These are phyloP conservation scores for Prenolepis imparis DNA, from an alignment of 2,888 invertebrate species.

Conservation along the genomic window DNA sequence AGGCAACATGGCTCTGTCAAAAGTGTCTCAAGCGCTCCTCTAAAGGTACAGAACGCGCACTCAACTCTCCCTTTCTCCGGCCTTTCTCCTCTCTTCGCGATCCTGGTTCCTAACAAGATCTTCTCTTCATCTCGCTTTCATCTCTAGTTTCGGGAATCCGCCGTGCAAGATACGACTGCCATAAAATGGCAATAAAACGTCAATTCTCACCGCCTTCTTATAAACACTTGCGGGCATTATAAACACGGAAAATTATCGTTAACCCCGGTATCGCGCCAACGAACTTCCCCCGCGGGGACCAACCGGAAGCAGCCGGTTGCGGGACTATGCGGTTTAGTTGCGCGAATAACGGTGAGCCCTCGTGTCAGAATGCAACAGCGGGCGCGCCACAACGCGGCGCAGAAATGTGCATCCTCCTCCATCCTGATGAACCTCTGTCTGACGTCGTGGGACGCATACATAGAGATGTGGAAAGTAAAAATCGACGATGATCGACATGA, in stretches of 20 bases:
- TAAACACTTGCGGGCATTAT: constrained; percentile 74
- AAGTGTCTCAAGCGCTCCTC: constrained; percentile 31
- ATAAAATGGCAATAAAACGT: constrained; percentile 80
- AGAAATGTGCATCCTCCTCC: not conserved
- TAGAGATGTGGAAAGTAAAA: constrained; percentile 58
- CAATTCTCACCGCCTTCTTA: constrained; percentile 73
- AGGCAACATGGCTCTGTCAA: constrained; percentile 43
- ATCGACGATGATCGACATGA: constrained; percentile 69
- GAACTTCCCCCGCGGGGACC: constrained; percentile 46
- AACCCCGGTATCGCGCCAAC: constrained; percentile 36
- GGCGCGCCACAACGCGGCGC: constrained; percentile 26
- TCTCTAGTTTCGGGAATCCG: constrained; percentile 79
- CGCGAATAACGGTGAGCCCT: constrained; percentile 59
- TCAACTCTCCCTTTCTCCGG: constrained; percentile 13
- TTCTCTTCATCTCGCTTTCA: constrained; percentile 66
- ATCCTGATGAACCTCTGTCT: not conserved
- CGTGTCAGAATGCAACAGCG: constrained; percentile 49
- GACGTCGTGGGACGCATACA: not conserved
- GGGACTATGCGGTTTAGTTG: constrained; percentile 51
- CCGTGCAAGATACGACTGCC: constrained; percentile 69
- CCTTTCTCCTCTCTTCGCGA: not conserved
- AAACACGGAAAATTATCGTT: constrained; percentile 79
- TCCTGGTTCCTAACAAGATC: constrained; percentile 15
- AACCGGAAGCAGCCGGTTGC: constrained; percentile 57
- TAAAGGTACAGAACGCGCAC: constrained; percentile 16